Base-by-base conservation (phyloP, 2,113 vertebrate genomes). In the Austrofundulus limnaeus region DNA sequence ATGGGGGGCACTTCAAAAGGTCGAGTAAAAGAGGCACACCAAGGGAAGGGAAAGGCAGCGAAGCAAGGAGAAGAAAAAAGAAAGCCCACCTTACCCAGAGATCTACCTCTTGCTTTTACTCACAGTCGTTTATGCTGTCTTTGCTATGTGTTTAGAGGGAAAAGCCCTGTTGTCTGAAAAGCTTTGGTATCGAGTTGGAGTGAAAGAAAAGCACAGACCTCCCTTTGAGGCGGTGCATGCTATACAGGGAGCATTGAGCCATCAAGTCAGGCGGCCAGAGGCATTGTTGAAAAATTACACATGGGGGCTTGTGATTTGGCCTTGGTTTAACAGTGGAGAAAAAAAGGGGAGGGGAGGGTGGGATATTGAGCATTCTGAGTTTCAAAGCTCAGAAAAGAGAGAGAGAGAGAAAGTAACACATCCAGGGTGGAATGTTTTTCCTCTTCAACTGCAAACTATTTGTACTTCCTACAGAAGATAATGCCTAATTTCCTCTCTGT, bases 241-340 rank as follows among this genome's bases (percentile, higher is more conserved):
- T 85, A 82, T 78, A 78, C 62, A 70, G 81, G 77, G 83, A 90
- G 81, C 86, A 90, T 90, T 87, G 85, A 92, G 89, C 82, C 87
- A 88, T 90, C 88, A 91, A 88, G 79, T 85, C 80, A 66, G 87
- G 59, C 84, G 46, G 66, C 80, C 80, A 75, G 75, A 68, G 70
- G 81, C 85, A 77, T 90, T 90, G 87, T 88, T 78, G 82, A 82
- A 70, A 87, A 86, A 87, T 81, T 78, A 73, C 83, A 85, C 75
- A 75, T 66, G 80, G 85, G 85, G 78, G 77, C 64, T 72, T 58
- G 75, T 78, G 84, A 84, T 87, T 88, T 83, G 88, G 84, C 79
- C 90, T 90, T 85, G 77, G 72, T 74, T 86, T 87, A 88, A 85
- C 84, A 76, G 80, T 79, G 61, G 83, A 84, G 71, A 55, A 72